Evolutionary conservation across 2,797 vertebrate genomes (phyloP), one percentile per base, ranked within the genome.

Genomic region (Cetoscarus ocellatus): DNA sequence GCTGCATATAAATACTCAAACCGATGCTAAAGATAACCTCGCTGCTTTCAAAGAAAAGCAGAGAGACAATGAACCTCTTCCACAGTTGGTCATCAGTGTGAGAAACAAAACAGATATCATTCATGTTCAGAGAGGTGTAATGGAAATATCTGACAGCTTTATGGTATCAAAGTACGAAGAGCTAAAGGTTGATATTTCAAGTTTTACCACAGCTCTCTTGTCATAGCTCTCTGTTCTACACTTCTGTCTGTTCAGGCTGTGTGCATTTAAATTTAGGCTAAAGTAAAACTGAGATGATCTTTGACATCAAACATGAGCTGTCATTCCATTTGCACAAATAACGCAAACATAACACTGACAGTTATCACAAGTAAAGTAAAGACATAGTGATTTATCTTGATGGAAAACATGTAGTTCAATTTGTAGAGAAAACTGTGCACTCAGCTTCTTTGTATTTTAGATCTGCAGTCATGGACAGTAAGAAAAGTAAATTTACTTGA

Each of bases 101-200:
- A 56, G 19, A 52, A 14, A 66, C 43, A 47, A 60, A 36, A 8
- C 1, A 1, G 15, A 27, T 48, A 66, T 36, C 13, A 27, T 42
- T 63, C 14, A 49, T 70, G 38, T 54, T 72, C 27, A 53, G 7
- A 34, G 18, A 48, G 17, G 14, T 0, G 15, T 45, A 61, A 73
- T 53, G 44, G 51, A 42, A 59, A 34, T 53, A 54, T 50, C 19
- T 38, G 49, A 39, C 51, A 48, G 5, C 36, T 70, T 75, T 64
- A 18, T 13, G 15, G 15, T 51, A 55, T 45, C 36, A 39, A 67
- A 45, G 17, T 18, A 43, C 27, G 48, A 42, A 13, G 48, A 43
- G 17, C 39, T 15, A 55, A 59, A 57, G 6, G 36, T 19, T 27
- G 7, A 44, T 42, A 50, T 51, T 27, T 19, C 10, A 10, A 27